Base-by-base conservation (phyloP, 2,888 invertebrate species). In the Agrilus cyanescens region DNA sequence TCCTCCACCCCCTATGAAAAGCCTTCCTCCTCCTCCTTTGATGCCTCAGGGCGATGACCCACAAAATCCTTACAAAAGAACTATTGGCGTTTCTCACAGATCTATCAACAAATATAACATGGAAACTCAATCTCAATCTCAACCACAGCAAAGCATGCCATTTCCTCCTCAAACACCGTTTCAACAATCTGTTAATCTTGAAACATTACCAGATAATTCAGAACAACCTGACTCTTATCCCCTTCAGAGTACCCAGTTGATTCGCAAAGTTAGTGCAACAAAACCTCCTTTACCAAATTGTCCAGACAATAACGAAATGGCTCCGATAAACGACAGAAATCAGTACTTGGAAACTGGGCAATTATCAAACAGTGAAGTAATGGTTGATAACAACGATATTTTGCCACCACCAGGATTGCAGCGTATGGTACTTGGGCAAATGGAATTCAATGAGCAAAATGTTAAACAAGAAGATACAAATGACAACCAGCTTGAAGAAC, bases 301-400 rank as follows among this genome's bases (percentile, higher is more conserved):
- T 43, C 41, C 52, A 2, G 76, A 76, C 45, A 76, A 76, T 56
- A 63, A 73, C 54, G 81, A 80, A 62, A 70, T 77, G 20, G 74
- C 75, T 10, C 79, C 80, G 0, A 77, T 75, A 46, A 78, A 76
- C 59, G 84, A 85, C 53, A 70, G 84, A 44, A 82, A 84, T 59
- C 80, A 84, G 60, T 85, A 85, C 60, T 65, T 85, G 45, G 83
- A 84, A 65, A 85, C 84, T 2, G 83, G 83, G 13, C 82, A 83
- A 56, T 63, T 84, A 37, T 82, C 81, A 2, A 75, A 76, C 52
- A 66, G 68, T 8, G 50, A 49, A 32, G 46, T 41, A 32, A 43
- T 41, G 15, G 41, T 36, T 20, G 56, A 52, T 38, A 46, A 46
- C 13, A 50, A 50, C 45, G 72, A 75, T 49, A 67, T 69, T 36